Evolutionary conservation across 2,888 invertebrate species (phyloP).

Genomic region (Hirudinaria manillensis): DNA sequence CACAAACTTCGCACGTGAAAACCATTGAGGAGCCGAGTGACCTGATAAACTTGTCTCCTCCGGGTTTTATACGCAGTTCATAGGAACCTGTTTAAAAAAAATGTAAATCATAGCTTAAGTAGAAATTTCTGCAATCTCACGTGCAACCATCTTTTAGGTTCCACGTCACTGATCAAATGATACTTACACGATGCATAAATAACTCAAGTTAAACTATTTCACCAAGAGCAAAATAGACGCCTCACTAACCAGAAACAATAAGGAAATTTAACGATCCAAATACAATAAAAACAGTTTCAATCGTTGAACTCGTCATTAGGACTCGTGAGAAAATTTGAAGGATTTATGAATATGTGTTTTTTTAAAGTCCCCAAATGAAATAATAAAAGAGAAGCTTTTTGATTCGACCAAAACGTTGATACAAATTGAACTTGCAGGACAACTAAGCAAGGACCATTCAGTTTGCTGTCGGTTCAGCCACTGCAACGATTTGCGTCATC

Average conservation of each 20-base stretch:
- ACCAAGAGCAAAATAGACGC: not conserved
- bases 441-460: no score
- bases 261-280: not conserved
- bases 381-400: no score
- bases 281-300: not conserved
- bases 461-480: no score
- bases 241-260: not conserved
- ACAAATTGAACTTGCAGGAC: no score
- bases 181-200: not conserved
- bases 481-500: no score
- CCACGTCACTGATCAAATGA: not conserved
- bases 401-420: no score
- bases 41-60: constrained; percentile 6
- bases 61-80: constrained; percentile 26
- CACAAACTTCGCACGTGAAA: constrained; percentile 32
- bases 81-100: constrained; percentile 16
- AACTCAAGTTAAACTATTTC: not conserved
- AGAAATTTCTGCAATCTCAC: no score
- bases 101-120: no score
- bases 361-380: no score
- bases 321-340: not conserved
- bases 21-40: constrained; percentile 19
- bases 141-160: no score
- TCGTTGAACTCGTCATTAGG: not conserved
- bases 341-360: no score